Base-by-base conservation (phyloP, 2,888 invertebrate species). In the Vanessa cardui region DNA sequence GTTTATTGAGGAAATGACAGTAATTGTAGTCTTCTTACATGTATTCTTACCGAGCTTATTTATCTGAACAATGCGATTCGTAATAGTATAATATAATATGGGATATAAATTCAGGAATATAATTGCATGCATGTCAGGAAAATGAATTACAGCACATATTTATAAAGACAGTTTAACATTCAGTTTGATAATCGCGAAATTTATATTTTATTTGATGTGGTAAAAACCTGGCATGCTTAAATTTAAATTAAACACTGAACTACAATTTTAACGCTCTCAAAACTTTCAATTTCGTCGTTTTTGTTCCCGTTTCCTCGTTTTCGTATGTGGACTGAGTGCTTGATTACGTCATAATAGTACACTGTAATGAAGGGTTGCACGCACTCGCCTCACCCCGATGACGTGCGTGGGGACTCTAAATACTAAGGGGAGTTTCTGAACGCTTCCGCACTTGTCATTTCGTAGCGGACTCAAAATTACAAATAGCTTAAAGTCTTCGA, bases 331-430 rank as follows among this genome's bases (percentile, higher is more conserved):
- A 39, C 56, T 18, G 33, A 89, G 88, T 83, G 85, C 83, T 87
- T 90, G 90, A 91, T 91, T 90, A 86, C 89, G 81, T 85, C 84
- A 85, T 91, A 90, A 91, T 88, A 85, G 87, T 81, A 84, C 59
- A 50, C 83, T 83, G 83, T 90, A 89, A 90, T 90, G 88, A 90
- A 89, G 91, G 90, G 92, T 89, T 90, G 89, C 87, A 88, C 84
- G 88, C 89, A 85, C 80, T 83, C 80, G 68, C 72, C 80, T 83
- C 80, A 68, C 72, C 69, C 60, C 52, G 26, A 26, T 76, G 78
- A 77, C 84, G 85, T 86, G 86, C 86, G 85, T 85, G 82, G 87
- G 88, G 78, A 74, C 74, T 86, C 85, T 85, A 83, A 87, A 85
- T 77, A 78, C 80, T 80, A 82, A 85, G 86, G 88, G 89, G 88